Base-by-base conservation (phyloP, 2,888 invertebrate genomes). In the Napeogenes sylphis region DNA sequence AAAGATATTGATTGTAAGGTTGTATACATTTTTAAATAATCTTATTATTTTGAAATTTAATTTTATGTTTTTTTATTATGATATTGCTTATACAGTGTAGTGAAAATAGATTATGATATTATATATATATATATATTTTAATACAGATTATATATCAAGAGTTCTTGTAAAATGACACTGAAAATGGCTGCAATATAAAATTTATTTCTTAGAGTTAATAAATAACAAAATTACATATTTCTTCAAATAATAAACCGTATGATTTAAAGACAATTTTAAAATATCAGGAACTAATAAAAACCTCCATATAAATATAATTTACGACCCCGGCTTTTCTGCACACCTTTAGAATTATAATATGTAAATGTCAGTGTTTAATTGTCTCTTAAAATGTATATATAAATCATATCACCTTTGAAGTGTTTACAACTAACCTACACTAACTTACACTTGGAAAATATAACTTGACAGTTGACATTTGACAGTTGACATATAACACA, bases 271-370 rank as follows among this genome's bases (percentile, higher is more conserved):
- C 30, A 51, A 5, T 51, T 30, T 21, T 45, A 56, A 55, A 61
- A 61, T 61, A 61, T 56, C 45, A 56, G 53, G 61, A 61, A 61
- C 33, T 32, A 59, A 59, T 63, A 63, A 63, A 63, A 63, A 51
- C 35, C 45, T 33, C 42, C 51, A 42, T 63, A 59, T 56, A 53
- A 46, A 56, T 56, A 54, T 53, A 56, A 56, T 59, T 63, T 63
- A 63, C 56, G 59, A 57, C 56, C 32, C 45, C 32, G n/a, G 45
- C 42, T 45, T 56, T 59, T 59, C 63, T 32, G 54, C 59, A 51
- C 56, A 21, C 55, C 45, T 59, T 42, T 42, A 53, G 32, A n/a
- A 30, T 47, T 33, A 59, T 35, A 59, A 51, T 51, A 54, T 56
- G 59, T 53, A 63, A 59, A 63, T 53, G 56, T 57, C 45, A 56